Conservation (phyloP, 2,797 vertebrate genomes). For the Sebastes matsubarae region DNA sequence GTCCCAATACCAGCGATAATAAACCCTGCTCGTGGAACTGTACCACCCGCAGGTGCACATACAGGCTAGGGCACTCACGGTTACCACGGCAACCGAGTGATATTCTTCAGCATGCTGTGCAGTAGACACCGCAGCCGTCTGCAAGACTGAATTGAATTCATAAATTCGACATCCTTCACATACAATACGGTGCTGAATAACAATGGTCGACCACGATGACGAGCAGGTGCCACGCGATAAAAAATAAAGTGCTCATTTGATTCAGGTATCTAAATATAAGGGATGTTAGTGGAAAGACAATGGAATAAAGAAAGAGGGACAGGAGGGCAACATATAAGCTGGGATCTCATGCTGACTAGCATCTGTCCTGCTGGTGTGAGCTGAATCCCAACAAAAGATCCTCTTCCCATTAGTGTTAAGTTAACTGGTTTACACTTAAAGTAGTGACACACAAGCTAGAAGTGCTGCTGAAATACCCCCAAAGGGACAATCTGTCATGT, state of each 20-base stretch:
- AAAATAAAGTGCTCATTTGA: background rate
- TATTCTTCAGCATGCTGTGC: conserved; percentile 18
- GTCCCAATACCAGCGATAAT: conserved; percentile 26
- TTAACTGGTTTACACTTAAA: background rate
- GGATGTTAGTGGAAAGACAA: background rate
- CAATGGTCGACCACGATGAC: background rate
- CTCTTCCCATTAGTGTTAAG: background rate
- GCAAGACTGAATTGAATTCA: background rate
- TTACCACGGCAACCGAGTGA: conserved; percentile 50
- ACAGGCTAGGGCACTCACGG: background rate
- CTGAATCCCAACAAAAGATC: background rate
- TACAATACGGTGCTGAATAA: background rate
- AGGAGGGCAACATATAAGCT: background rate
- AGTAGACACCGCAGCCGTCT: background rate
- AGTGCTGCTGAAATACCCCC: too few species aligned
- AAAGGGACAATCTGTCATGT: too few species aligned
- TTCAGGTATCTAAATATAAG: background rate
- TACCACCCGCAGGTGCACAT: conserved; percentile 20
- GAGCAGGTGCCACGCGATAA: background rate
- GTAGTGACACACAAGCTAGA: background rate
- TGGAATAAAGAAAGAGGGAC: background rate
- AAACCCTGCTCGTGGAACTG: conserved; percentile 4
- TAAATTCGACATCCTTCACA: conserved; percentile 6
- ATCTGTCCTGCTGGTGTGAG: background rate
- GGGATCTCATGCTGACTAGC: background rate